Evolutionary conservation across 2,888 invertebrate species (phyloP).

Genomic region (Gnatocerus cornutus): DNA sequence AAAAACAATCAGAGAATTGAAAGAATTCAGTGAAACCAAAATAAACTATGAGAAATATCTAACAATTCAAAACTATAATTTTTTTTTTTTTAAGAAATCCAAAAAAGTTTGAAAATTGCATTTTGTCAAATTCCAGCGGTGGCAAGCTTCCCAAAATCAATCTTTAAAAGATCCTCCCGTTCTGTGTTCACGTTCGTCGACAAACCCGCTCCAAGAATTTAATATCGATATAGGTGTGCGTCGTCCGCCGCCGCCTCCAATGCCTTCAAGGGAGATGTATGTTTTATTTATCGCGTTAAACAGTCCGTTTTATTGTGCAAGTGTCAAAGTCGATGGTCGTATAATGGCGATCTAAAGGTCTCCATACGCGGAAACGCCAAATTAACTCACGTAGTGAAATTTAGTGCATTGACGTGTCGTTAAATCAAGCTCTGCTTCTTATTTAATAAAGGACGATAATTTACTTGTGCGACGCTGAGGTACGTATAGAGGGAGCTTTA

Average conservation of each 20-base stretch:
- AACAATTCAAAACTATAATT: no score
- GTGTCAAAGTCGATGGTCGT: slow-evolving; percentile 31
- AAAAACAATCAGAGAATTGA: no score
- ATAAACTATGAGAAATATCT: no score
- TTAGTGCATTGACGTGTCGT: slow-evolving; percentile 47
- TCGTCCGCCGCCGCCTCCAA: no score
- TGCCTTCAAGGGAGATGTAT: slow-evolving; percentile 13
- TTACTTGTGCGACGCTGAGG: slow-evolving; percentile 9
- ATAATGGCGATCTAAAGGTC: no score
- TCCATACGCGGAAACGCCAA: slow-evolving; percentile 1
- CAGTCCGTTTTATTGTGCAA: slow-evolving; percentile 40
- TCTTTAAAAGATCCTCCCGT: no score
- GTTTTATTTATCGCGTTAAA: slow-evolving; percentile 42
- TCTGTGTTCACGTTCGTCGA: slow-evolving; percentile 44
- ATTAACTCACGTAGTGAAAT: slow-evolving; percentile 37
- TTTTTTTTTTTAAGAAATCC: no score
- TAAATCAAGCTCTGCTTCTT: slow-evolving; percentile 43
- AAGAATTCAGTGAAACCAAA: no score
- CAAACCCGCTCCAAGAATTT: slow-evolving; percentile 60
- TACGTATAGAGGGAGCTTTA: no score
- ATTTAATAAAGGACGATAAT: slow-evolving; percentile 47
- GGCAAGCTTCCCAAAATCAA: no score
- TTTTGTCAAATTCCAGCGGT: no score
- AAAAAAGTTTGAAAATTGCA: no score
- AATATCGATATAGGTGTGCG: slow-evolving; percentile 51